Base-by-base conservation (phyloP, 2,888 invertebrate genomes). In the Aspidapion aeneum region DNA sequence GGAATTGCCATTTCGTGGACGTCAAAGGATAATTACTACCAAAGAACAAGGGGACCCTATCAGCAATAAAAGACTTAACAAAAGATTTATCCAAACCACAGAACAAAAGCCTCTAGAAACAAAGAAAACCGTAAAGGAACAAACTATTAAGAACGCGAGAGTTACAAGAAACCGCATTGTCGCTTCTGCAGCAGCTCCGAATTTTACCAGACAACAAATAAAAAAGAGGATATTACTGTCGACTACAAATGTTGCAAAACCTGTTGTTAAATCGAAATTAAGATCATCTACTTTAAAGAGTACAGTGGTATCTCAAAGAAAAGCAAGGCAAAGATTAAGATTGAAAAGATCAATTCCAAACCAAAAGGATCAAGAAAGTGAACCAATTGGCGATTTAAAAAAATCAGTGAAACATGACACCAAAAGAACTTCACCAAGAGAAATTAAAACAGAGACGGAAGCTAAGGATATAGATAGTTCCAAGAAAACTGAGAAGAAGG, bases 131-230 rank as follows among this genome's bases (percentile, higher is more conserved):
- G 62, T 20, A 64, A 54, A 21, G 17, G 17, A 52, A n/a, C 5
- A 52, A 5, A 18, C 3, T 5, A 52, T 7, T 17, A n/a, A n/a
- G n/a, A 63, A 51, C 61, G 72, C 70, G 55, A 70, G 76, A 56
- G 66, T 75, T 7, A 77, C 76, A 9, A 69, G 76, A 63, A 75
- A 77, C 12, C 73, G 70, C 21, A 56, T 71, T 35, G 70, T 66
- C 55, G 62, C 68, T 0, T 63, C 66, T 17, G 62, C 67, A n/a
- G 66, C 69, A 62, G 48, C 7, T 2, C 58, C 63, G 5, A 22
- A 35, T 54, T 18, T 35, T 22, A 49, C 56, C 9, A 67, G 73
- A 21, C 71, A 72, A 58, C 72, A 75, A 65, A 70, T 74, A 3
- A 75, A 74, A 66, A 70, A 73, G 59, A 63, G 72, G 3, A 73